phyloP scores from a whole-genome alignment of 1,140 invertebrate genomes.

The Onthophagus taurus region DNA sequence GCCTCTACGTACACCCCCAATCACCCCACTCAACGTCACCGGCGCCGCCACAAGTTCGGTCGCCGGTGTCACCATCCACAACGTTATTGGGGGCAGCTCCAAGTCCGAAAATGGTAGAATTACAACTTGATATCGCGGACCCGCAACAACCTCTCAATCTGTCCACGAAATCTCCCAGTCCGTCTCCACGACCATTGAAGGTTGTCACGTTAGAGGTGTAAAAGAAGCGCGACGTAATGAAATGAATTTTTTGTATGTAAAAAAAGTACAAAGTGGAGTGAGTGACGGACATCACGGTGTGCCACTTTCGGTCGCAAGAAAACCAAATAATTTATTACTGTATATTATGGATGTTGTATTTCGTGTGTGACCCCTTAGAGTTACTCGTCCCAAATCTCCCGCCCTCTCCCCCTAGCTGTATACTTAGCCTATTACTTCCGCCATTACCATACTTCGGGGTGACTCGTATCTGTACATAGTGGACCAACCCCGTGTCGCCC shows the following conservation, averaged over 20 bases:
- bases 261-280: constrained; percentile 34
- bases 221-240: constrained; percentile 13
- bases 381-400: background rate
- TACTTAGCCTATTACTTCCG: constrained; percentile 27
- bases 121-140: constrained; percentile 72
- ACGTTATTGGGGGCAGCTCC: constrained; percentile 34
- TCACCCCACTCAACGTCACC: constrained; percentile 43
- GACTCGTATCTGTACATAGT: constrained; percentile 33
- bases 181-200: constrained; percentile 54
- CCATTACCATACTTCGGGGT: constrained; percentile 27
- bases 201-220: constrained; percentile 50
- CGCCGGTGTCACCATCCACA: constrained; percentile 41
- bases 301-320: constrained; percentile 43
- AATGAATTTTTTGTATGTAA: background rate
- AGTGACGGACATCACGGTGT: constrained; percentile 17
- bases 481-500: constrained; percentile 28
- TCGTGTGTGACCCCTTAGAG: constrained; percentile 6
- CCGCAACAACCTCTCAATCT: constrained; percentile 76
- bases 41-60: constrained; percentile 35
- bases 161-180: constrained; percentile 78
- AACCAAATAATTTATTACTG: constrained; percentile 57
- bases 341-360: constrained; percentile 31
- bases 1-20: constrained; percentile 40
- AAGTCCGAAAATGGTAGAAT: constrained; percentile 57
- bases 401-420: constrained; percentile 2